phyloP scores from a whole-genome alignment of 2,797 vertebrate species.

The Saxicola maurus region DNA sequence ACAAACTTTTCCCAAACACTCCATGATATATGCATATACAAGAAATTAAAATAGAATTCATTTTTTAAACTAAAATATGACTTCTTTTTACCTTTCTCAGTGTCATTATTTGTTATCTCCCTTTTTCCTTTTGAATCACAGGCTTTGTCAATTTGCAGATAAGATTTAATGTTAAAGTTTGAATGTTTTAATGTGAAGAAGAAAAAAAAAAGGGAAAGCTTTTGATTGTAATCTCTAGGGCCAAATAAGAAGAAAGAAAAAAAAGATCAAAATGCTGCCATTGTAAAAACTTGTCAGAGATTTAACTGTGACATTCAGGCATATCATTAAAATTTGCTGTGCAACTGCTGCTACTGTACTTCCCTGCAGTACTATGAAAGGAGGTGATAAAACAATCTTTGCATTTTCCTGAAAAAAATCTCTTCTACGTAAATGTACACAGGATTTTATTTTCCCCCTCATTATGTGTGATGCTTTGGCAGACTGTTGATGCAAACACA shows the following conservation, averaged over 20 bases:
- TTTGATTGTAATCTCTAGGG: not conserved
- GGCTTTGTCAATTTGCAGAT: not conserved
- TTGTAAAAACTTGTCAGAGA: not conserved
- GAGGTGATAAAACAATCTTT: not conserved
- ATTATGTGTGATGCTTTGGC: not conserved
- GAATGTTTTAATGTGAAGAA: not conserved
- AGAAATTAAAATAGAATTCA: not conserved
- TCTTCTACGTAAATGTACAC: not conserved
- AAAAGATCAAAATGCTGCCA: not conserved
- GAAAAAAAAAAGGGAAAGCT: not conserved
- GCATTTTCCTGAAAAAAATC: not conserved
- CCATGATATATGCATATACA: not conserved
- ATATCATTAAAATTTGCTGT: conserved; percentile 4
- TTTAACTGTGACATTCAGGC: not conserved
- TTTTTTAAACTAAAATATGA: not conserved
- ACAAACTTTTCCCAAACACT: not conserved
- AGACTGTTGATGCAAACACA: not conserved
- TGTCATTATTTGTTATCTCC: not conserved
- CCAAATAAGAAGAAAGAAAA: not conserved
- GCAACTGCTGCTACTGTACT: not conserved
- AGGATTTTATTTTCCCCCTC: not conserved
- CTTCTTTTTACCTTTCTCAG: not conserved
- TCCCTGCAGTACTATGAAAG: not conserved
- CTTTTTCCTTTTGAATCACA: not conserved
- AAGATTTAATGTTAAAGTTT: not conserved